phyloP scores from a whole-genome alignment of 2,113 vertebrate genomes.

The Nansenia antarctica region DNA sequence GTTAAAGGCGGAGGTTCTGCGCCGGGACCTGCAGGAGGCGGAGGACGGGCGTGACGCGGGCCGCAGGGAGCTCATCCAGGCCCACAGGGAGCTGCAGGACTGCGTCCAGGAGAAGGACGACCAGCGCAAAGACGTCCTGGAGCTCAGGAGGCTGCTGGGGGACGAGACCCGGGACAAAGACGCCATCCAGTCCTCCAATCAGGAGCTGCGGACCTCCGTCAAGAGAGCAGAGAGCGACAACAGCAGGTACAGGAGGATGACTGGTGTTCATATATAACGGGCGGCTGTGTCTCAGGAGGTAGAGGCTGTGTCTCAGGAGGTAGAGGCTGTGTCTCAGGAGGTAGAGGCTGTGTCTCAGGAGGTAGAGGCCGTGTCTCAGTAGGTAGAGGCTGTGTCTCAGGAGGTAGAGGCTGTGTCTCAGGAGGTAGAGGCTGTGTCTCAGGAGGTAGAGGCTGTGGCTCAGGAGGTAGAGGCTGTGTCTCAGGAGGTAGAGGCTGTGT shows the following conservation, averaged over 20 bases:
- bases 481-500: no score
- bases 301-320: no score
- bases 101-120: constrained; percentile 65
- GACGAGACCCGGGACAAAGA: constrained; percentile 75
- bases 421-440: no score
- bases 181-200: constrained; percentile 73
- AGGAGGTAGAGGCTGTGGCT: no score
- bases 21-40: constrained; percentile 62
- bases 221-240: constrained; percentile 77
- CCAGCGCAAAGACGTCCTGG: constrained; percentile 69
- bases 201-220: constrained; percentile 71
- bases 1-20: constrained; percentile 72
- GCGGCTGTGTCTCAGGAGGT: no score
- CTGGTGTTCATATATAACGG: no score
- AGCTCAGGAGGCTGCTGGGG: constrained; percentile 62
- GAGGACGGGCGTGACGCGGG: constrained; percentile 62
- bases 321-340: no score
- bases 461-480: no score
- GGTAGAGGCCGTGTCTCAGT: no score
- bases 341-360: no score
- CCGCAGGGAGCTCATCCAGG: constrained; percentile 67
- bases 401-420: no score
- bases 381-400: no score
- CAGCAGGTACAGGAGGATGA: constrained; percentile 82
- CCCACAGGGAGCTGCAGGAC: constrained; percentile 69